Conservation (phyloP, 2,888 invertebrate genomes). For the Thereva nobilitata region DNA sequence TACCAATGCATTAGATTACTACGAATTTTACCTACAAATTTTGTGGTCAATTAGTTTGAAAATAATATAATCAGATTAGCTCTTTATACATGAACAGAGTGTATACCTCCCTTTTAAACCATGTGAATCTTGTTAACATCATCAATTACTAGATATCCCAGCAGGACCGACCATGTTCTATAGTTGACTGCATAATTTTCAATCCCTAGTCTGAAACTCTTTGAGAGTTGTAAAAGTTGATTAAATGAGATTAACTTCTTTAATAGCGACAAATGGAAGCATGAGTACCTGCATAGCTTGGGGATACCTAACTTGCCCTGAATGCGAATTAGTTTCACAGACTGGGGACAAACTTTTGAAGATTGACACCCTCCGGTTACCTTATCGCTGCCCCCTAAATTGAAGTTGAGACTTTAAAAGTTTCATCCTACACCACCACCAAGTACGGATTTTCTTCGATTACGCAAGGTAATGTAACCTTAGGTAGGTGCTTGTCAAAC, state of each 20-base stretch:
- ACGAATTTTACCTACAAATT: too few relatives aligned
- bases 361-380: conserved; percentile 28
- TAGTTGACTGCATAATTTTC: conserved; percentile 25
- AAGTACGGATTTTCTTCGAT: conserved; percentile 22
- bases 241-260: conserved; percentile 28
- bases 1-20: too few relatives aligned
- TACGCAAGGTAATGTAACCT: background rate
- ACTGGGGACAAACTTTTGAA: conserved; percentile 13
- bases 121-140: background rate
- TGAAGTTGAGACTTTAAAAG: conserved; percentile 16
- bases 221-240: conserved; percentile 18
- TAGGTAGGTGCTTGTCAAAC: conserved; percentile 11
- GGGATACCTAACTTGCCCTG: conserved; percentile 20
- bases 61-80: too few relatives aligned
- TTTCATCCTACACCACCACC: conserved; percentile 8
- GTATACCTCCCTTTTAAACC: conserved; percentile 8
- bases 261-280: conserved; percentile 21
- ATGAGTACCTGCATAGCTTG: conserved; percentile 25
- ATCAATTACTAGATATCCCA: too few relatives aligned
- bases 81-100: background rate
- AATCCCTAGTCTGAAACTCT: conserved; percentile 13
- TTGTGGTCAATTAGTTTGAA: too few relatives aligned
- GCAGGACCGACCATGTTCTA: conserved; percentile 3
- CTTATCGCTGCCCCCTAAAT: conserved; percentile 10
- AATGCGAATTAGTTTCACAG: conserved; percentile 25